phyloP scores from a whole-genome alignment of 2,113 vertebrate species.

The Ailuropoda melanoleuca region DNA sequence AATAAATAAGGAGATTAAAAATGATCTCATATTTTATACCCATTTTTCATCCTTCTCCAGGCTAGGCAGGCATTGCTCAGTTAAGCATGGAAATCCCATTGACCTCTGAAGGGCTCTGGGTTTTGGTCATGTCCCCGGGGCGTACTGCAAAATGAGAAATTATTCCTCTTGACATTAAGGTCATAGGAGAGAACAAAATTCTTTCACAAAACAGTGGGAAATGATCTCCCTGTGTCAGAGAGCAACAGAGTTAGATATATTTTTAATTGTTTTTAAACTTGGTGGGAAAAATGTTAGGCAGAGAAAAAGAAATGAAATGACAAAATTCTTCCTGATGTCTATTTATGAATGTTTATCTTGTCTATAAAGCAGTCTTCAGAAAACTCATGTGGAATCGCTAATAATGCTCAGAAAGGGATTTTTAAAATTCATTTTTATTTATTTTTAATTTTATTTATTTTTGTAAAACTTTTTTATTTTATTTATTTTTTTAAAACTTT shows the following conservation, averaged over 20 bases:
- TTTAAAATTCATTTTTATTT: background rate
- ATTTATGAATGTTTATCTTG: background rate
- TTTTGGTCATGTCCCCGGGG: background rate
- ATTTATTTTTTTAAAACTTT: background rate
- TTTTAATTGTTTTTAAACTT: background rate
- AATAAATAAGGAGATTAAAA: background rate
- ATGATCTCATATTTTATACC: background rate
- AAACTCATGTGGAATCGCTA: background rate
- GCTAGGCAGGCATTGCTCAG: background rate
- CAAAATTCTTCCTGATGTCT: background rate
- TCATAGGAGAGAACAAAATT: background rate
- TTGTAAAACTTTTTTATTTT: background rate
- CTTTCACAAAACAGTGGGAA: conserved; percentile 23
- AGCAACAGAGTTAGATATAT: background rate
- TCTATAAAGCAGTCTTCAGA: background rate
- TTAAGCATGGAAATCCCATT: background rate
- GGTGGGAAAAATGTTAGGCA: background rate
- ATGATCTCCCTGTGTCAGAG: background rate
- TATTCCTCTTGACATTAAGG: background rate
- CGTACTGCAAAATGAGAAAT: conserved; percentile 23
- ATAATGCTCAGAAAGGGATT: background rate
- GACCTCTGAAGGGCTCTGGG: background rate
- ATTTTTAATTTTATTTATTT: background rate
- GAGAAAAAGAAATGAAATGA: background rate
- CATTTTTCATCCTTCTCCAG: background rate